Base-by-base conservation (phyloP, 2,888 invertebrate species). In the Hirtodrosophila histrioides region DNA sequence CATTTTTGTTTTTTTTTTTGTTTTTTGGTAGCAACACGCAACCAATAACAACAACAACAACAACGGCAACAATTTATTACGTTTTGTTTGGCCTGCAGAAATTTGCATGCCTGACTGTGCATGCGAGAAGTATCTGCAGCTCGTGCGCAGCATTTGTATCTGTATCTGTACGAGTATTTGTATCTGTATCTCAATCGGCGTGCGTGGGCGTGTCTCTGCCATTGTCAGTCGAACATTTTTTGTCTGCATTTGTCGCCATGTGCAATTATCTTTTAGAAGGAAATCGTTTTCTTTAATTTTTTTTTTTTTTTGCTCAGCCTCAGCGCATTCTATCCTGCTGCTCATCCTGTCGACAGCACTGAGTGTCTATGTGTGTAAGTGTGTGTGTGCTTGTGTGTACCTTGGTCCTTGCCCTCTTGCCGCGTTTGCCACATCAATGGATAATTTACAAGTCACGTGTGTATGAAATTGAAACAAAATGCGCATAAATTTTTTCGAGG, bases 391-490 rank as follows among this genome's bases (percentile, higher is more conserved):
- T 27, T 69, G 41, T 27, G 5, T 27, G 27, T 27, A 3, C 6
- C 43, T 60, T 50, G 53, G 58, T 65, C 67, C 57, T 55, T 43
- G 48, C 55, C 48, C 35, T 46, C 36, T 12, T 33, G 11, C 12
- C 23, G 45, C 63, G 39, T 69, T 77, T 86, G 78, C 74, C 85
- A 83, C 86, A 82, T 86, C 84, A 87, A 86, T 84, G 87, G 85
- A 84, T 84, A 84, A 88, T 87, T 88, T 89, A 87, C 86, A 87
- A 87, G 89, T 88, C 86, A 89, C 86, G 88, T 88, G 84, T 88
- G 86, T 86, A 83, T 86, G 86, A 86, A 88, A 88, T 88, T 84
- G 86, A 88, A 87, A 86, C 88, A 84, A 87, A 89, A 88, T 87
- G 86, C 84, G 84, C 86, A 87, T 87, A 87, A 88, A 88, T 87